These are phyloP conservation scores for Alouatta palliata DNA, from an alignment of 2,113 vertebrate genomes.

Conservation along the genomic window DNA sequence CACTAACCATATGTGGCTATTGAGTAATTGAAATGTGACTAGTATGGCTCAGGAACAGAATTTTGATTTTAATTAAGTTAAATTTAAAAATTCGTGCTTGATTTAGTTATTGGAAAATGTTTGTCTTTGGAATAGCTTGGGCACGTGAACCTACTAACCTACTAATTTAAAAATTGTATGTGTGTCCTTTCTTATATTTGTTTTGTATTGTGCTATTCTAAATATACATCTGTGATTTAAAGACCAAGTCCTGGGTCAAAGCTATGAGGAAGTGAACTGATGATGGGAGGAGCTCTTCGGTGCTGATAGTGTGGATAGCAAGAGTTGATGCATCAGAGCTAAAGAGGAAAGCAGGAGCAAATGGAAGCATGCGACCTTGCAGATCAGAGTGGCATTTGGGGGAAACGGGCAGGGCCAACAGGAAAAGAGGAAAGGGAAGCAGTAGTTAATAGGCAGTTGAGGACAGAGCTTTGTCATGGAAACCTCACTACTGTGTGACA, in stretches of 20 bases:
- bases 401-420: not conserved
- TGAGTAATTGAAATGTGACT: not conserved
- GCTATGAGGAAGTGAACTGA: not conserved
- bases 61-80: slow-evolving; percentile 6
- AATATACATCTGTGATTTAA: not conserved
- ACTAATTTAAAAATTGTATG: not conserved
- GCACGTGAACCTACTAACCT: not conserved
- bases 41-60: not conserved
- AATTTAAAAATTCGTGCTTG: not conserved
- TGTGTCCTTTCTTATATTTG: not conserved
- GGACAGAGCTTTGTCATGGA: not conserved
- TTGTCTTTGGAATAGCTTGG: not conserved
- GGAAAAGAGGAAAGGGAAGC: not conserved
- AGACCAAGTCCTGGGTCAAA: not conserved
- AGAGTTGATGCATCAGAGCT: not conserved
- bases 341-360: not conserved
- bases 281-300: not conserved
- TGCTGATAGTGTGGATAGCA: not conserved
- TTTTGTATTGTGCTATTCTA: not conserved
- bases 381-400: not conserved
- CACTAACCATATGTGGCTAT: not conserved
- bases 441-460: not conserved
- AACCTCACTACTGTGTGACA: not conserved
- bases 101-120: not conserved
- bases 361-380: not conserved